A percentile compares a stretch with the other conserved stretches of the same genome.
phyloP scores from a whole-genome alignment of 2,797 vertebrate genomes.

The Sebastes taczanowskii region DNA sequence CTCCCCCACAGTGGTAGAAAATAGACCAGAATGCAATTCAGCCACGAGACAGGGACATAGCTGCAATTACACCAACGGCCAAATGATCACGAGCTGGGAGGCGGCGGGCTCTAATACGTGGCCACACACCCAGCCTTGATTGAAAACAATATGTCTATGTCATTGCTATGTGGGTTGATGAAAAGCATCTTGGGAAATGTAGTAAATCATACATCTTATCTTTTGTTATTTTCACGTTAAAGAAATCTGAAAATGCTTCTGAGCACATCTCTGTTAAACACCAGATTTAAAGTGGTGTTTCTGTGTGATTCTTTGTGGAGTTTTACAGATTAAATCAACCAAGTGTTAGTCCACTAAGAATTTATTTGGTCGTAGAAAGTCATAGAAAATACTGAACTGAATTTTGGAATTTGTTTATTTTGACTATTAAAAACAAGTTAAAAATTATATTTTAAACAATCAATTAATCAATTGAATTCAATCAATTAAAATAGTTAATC shows the following conservation, averaged over 20 bases:
- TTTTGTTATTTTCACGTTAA: neutral
- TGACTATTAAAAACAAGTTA: neutral
- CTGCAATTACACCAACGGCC: constrained; percentile 6
- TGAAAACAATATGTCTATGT: neutral
- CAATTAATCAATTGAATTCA: too few relatives aligned
- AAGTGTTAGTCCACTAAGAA: too few relatives aligned
- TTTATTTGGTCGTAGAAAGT: too few relatives aligned
- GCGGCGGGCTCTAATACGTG: neutral
- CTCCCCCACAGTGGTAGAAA: neutral
- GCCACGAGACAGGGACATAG: neutral
- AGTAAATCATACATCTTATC: neutral
- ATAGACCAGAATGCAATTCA: constrained; percentile 30
- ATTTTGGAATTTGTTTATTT: neutral
- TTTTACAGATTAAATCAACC: too few relatives aligned
- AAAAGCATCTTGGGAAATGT: neutral
- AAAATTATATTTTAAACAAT: neutral
- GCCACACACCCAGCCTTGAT: neutral
- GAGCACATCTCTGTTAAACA: too few relatives aligned
- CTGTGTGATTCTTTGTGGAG: too few relatives aligned
- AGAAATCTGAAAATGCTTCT: neutral
- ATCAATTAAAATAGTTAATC: too few relatives aligned
- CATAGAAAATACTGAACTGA: neutral
- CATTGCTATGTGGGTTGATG: too few relatives aligned
- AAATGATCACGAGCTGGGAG: neutral
- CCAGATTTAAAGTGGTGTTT: too few relatives aligned